These are phyloP conservation scores for Mohoua ochrocephala DNA, from an alignment of 2,113 vertebrate genomes.

Conservation along the genomic window DNA sequence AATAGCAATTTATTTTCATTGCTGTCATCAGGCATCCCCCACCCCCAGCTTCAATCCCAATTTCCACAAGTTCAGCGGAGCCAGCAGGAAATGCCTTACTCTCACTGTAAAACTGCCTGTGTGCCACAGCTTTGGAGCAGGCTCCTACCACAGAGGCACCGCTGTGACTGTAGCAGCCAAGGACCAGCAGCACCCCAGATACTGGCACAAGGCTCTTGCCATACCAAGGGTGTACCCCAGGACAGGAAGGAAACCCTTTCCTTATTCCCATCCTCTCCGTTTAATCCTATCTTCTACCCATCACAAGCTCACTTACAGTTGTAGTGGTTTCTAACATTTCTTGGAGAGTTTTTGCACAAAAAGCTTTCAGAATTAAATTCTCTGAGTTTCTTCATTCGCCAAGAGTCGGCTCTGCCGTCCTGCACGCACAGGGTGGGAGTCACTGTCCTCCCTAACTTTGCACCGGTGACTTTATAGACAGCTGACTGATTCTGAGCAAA, in stretches of 20 bases:
- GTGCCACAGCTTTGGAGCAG: not conserved
- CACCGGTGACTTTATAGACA: not conserved
- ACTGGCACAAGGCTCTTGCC: not conserved
- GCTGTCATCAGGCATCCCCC: not conserved
- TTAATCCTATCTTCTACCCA: not conserved
- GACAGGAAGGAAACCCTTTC: not conserved
- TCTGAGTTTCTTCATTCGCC: not conserved
- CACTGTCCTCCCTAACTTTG: not conserved
- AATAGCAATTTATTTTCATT: constrained; percentile 14
- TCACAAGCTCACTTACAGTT: not conserved
- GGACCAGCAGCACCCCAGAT: not conserved
- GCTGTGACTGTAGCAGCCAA: not conserved
- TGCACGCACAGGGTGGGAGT: accelerated
- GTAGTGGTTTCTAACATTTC: not conserved
- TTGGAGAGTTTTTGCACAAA: not conserved
- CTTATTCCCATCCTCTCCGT: not conserved
- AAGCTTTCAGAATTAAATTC: not conserved
- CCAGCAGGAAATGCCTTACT: not conserved
- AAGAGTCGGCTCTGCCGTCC: not conserved
- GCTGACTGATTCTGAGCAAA: not conserved
- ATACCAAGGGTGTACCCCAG: not conserved
- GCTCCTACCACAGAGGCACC: not conserved
- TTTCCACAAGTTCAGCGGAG: not conserved
- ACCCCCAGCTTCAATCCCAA: not conserved
- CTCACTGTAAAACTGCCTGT: not conserved